These are phyloP conservation scores for Gorsachius goisagi DNA, from an alignment of 2,113 vertebrate genomes.

Conservation along the genomic window DNA sequence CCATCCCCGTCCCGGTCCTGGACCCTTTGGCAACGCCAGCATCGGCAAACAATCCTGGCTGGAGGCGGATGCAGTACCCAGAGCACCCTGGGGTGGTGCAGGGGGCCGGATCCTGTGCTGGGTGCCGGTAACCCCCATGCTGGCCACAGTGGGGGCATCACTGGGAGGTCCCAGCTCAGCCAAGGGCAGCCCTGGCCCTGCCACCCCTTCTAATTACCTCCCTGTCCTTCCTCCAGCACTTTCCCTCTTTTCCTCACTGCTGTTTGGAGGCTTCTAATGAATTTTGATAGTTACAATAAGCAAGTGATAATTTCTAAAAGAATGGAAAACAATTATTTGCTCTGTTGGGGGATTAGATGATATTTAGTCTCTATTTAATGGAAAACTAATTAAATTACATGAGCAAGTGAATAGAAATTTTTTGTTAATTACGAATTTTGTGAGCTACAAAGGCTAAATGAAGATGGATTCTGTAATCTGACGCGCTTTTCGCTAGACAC, in stretches of 20 bases:
- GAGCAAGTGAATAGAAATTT: constrained; percentile 25
- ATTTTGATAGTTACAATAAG: neutral
- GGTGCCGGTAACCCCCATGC: rapidly evolving
- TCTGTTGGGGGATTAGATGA: constrained; percentile 50
- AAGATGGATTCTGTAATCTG: constrained; percentile 15
- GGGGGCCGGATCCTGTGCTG: rapidly evolving
- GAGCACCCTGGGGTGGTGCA: rapidly evolving
- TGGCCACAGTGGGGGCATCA: neutral
- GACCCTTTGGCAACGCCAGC: rapidly evolving
- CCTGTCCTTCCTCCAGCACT: neutral
- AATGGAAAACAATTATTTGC: constrained; percentile 61
- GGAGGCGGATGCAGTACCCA: rapidly evolving
- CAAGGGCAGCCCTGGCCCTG: neutral
- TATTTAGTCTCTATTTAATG: constrained; percentile 41
- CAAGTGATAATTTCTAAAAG: neutral
- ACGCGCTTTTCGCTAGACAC: neutral
- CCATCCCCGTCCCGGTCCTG: rapidly evolving
- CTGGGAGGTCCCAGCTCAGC: rapidly evolving
- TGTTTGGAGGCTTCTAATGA: neutral
- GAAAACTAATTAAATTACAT: constrained; percentile 62
- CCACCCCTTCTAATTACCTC: neutral
- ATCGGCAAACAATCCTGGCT: rapidly evolving
- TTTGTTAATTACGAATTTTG: constrained; percentile 54
- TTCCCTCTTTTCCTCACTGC: neutral
- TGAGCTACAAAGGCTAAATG: neutral